Evolutionary conservation across 2,888 invertebrate species (phyloP).

Genomic region (Buathra laborator): DNA sequence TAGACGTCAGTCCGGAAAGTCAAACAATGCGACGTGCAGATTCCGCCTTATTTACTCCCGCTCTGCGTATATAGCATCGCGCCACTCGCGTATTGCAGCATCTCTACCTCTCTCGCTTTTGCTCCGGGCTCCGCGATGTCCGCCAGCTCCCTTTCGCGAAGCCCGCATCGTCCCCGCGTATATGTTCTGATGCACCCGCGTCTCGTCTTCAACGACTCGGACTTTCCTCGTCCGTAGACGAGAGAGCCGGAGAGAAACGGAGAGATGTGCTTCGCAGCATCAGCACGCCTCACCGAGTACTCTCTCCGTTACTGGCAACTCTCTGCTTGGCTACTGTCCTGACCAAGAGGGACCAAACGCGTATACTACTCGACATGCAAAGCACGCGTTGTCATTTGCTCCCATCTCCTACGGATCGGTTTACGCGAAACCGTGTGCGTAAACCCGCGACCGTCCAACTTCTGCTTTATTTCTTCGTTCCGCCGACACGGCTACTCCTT

Average conservation of each 20-base stretch:
- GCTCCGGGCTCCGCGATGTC: not conserved
- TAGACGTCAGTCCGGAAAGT: slow-evolving; percentile 81
- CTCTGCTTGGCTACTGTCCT: slow-evolving; percentile 62
- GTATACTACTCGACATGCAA: slow-evolving; percentile 80
- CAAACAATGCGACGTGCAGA: slow-evolving; percentile 84
- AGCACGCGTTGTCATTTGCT: slow-evolving; percentile 82
- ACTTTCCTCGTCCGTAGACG: slow-evolving; percentile 18
- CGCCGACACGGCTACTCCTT: slow-evolving; percentile 59
- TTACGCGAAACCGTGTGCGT: slow-evolving; percentile 70
- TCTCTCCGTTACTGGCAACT: slow-evolving; percentile 37
- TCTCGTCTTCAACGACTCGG: slow-evolving; percentile 38
- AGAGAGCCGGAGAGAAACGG: slow-evolving; percentile 11
- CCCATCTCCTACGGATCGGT: slow-evolving; percentile 79
- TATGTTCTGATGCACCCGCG: slow-evolving; percentile 50
- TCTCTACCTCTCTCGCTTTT: slow-evolving; percentile 28
- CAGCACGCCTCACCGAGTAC: slow-evolving; percentile 45
- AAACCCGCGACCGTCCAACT: slow-evolving; percentile 28
- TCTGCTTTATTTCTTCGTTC: slow-evolving; percentile 15
- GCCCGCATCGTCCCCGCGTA: slow-evolving; percentile 11
- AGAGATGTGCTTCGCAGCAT: not conserved
- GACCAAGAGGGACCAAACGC: slow-evolving; percentile 61
- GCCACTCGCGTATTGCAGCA: slow-evolving; percentile 45
- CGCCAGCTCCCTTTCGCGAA: slow-evolving; percentile 13
- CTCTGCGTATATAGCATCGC: slow-evolving; percentile 48
- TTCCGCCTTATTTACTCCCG: slow-evolving; percentile 82